Evolutionary conservation across 2,888 invertebrate species (phyloP).

Genomic region (Cerastis rubricosa): DNA sequence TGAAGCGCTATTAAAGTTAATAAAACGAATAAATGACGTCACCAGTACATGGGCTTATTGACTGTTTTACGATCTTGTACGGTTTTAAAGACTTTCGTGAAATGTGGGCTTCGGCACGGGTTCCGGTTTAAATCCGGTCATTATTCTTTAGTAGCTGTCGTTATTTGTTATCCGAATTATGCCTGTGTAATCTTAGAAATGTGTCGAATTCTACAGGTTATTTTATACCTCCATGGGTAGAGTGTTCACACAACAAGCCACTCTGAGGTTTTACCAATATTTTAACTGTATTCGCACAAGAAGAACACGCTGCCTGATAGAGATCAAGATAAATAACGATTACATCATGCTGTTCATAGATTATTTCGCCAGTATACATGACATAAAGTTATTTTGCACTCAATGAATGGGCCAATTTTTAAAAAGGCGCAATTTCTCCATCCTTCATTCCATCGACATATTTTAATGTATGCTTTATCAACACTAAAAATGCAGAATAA

Average conservation of each 20-base stretch:
- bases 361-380: too few species aligned
- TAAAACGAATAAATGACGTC: slow-evolving; percentile 55
- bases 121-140: slow-evolving; percentile 59
- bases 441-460: too few species aligned
- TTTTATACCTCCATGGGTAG: neutral
- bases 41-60: slow-evolving; percentile 49
- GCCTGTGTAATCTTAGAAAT: neutral
- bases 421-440: too few species aligned
- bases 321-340: too few species aligned
- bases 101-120: slow-evolving; percentile 42
- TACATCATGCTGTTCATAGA: too few species aligned
- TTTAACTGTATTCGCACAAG: too few species aligned
- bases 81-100: slow-evolving; percentile 50
- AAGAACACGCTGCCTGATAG: too few species aligned
- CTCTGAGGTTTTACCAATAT: too few species aligned
- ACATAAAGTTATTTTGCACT: too few species aligned
- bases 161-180: slow-evolving; percentile 45
- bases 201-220: slow-evolving; percentile 14
- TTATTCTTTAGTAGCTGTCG: slow-evolving; percentile 38
- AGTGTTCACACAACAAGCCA: too few species aligned
- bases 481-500: neutral
- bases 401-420: too few species aligned
- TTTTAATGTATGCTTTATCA: neutral
- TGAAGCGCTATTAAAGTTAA: slow-evolving; percentile 44
- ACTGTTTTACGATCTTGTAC: slow-evolving; percentile 53